These are phyloP conservation scores for Acrocephalus scirpaceus DNA, from an alignment of 2,797 vertebrate genomes.

Conservation along the genomic window DNA sequence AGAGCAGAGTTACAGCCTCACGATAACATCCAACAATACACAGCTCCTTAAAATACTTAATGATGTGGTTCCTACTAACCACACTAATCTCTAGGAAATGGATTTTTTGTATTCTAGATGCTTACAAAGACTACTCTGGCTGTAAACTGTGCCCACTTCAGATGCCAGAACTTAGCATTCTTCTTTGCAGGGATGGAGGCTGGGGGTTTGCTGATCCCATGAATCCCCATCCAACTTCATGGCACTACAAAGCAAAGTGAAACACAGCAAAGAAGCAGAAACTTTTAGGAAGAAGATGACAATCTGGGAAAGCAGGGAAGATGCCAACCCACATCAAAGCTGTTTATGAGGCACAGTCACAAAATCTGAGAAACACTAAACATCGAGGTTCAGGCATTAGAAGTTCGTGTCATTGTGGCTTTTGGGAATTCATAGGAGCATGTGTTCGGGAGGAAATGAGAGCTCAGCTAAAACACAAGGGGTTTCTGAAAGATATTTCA, in stretches of 20 bases:
- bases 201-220: not conserved
- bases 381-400: not conserved
- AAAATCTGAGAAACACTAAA: not conserved
- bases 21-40: fast-evolving
- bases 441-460: not conserved
- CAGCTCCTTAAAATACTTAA: not conserved
- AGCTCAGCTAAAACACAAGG: not conserved
- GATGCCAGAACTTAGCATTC: not conserved
- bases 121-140: not conserved
- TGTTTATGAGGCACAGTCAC: not conserved
- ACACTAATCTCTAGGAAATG: not conserved
- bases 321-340: not conserved
- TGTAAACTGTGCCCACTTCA: not conserved
- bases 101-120: not conserved
- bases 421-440: not conserved
- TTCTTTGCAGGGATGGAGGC: not conserved
- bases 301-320: not conserved
- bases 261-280: not conserved
- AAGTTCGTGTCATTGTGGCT: not conserved
- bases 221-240: not conserved
- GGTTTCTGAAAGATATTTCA: not conserved
- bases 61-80: not conserved
- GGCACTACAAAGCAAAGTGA: not conserved
- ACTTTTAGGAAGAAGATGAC: not conserved
- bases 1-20: not conserved